Percentiles rank a stretch among this genome's conserved stretches.
phyloP scores from a whole-genome alignment of 2,888 invertebrate species.

The Drosophila pseudotakahashii region DNA sequence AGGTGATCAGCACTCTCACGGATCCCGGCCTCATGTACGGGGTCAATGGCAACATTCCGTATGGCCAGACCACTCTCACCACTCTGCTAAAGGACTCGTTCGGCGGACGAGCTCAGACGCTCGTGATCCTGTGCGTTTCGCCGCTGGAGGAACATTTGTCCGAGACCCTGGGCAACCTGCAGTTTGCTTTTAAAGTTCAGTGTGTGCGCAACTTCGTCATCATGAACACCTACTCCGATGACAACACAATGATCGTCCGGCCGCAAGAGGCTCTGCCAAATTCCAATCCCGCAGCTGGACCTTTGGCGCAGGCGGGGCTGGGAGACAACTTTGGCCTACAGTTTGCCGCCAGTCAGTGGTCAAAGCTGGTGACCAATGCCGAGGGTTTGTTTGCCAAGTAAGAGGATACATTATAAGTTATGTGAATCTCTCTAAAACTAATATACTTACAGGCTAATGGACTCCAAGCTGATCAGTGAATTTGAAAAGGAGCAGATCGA shows the following conservation, averaged over 20 bases:
- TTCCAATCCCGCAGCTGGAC: constrained; percentile 46
- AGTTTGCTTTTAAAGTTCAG: constrained; percentile 88
- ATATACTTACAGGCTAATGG: constrained; percentile 85
- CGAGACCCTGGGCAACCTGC: constrained; percentile 89
- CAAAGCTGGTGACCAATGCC: constrained; percentile 92
- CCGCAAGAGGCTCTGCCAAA: constrained; percentile 60
- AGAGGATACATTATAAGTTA: constrained; percentile 23
- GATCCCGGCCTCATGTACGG: constrained; percentile 83
- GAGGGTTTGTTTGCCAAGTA: constrained; percentile 90
- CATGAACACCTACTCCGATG: constrained; percentile 89
- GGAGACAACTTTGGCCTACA: constrained; percentile 88
- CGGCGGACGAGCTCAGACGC: constrained; percentile 90
- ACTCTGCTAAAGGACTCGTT: constrained; percentile 90
- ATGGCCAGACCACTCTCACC: constrained; percentile 88
- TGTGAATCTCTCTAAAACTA: not conserved
- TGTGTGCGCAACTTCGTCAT: constrained; percentile 89
- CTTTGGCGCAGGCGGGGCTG: constrained; percentile 35
- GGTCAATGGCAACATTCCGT: constrained; percentile 82
- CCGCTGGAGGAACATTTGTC: constrained; percentile 88
- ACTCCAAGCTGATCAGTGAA: constrained; percentile 89
- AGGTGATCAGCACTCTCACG: constrained; percentile 87
- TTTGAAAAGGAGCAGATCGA: constrained; percentile 90
- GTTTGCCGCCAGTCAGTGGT: constrained; percentile 93
- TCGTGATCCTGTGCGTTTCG: constrained; percentile 90
- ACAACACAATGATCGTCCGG: constrained; percentile 86